phyloP scores from a whole-genome alignment of 2,113 vertebrate genomes.

The Gorsachius goisagi region DNA sequence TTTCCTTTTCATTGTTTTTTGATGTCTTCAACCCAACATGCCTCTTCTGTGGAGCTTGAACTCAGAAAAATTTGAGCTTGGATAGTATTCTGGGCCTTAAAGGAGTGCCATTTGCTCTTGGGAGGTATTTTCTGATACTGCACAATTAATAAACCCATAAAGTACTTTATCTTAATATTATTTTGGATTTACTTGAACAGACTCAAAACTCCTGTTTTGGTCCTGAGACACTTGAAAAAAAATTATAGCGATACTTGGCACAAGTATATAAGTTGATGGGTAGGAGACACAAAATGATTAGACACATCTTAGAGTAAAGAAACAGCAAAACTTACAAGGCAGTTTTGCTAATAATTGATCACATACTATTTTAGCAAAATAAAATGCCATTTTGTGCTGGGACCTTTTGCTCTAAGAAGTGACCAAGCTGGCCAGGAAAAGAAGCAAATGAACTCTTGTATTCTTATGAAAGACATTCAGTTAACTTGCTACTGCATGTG shows the following conservation, averaged over 20 bases:
- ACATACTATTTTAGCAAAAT: neutral
- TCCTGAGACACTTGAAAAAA: neutral
- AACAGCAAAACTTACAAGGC: neutral
- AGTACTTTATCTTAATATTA: neutral
- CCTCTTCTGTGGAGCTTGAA: neutral
- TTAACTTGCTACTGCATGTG: neutral
- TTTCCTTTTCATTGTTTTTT: neutral
- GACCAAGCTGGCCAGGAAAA: neutral
- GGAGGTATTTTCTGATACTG: neutral
- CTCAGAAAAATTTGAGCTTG: neutral
- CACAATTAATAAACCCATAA: neutral
- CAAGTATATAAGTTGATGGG: neutral
- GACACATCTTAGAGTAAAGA: neutral
- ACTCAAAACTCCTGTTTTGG: neutral
- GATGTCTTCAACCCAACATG: neutral
- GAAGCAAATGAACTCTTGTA: neutral
- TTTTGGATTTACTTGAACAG: neutral
- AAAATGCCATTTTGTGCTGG: neutral
- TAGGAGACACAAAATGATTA: neutral
- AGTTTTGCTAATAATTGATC: neutral
- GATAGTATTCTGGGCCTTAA: neutral
- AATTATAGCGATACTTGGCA: neutral
- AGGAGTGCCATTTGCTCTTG: neutral
- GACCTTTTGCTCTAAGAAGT: neutral
- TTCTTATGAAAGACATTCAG: neutral